Evolutionary conservation across 2,888 invertebrate genomes (phyloP), one percentile per base, ranked within the genome.

Genomic region (Synergus laeviventris): DNA sequence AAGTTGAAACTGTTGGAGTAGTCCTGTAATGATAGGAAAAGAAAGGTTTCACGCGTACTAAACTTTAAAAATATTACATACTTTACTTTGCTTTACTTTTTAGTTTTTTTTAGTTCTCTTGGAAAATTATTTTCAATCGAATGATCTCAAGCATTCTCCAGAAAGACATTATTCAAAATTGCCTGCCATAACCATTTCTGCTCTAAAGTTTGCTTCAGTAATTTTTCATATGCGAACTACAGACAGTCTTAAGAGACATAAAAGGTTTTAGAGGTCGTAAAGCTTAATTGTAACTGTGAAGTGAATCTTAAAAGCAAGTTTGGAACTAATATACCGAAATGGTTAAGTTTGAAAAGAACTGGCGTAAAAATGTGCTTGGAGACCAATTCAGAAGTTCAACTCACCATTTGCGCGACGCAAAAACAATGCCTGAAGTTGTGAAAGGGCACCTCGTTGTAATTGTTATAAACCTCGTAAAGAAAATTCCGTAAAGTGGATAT

Each of bases 381-480:
- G 38, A 36, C 64, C 45, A 42, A 39, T 73, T 39, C 39, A 64
- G 73, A 42, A 76, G 73, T 73, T 39, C 1, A 86, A 92, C 92
- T 92, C 91, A 96, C 96, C 96, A 96, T 96, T 92, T 96, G 96
- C 79, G 96, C 94, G 82, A 96, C 96, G 92, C 96, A 96, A 91
- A 96, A 96, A 91, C 96, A 96, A 89, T 96, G 96, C 83, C 96
- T 93, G 91, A 96, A 96, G 92, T 96, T 96, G 91, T 96, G 96
- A 91, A 96, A 96, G 80, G 96, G 96, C 88, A 96, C 96, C 91
- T 96, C 96, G 91, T 96, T 95, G 92, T 96, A 96, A 90, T 95
- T 94, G 90, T 95, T 95, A 91, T 95, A 95, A 84, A 95, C 94
- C 91, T 95, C 94, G 89, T 94, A 95, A 75, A 95, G 92, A 92